Evolutionary conservation across 2,888 invertebrate genomes (phyloP), one percentile per base, ranked within the genome.

Genomic region (Spilosoma lubricipeda): DNA sequence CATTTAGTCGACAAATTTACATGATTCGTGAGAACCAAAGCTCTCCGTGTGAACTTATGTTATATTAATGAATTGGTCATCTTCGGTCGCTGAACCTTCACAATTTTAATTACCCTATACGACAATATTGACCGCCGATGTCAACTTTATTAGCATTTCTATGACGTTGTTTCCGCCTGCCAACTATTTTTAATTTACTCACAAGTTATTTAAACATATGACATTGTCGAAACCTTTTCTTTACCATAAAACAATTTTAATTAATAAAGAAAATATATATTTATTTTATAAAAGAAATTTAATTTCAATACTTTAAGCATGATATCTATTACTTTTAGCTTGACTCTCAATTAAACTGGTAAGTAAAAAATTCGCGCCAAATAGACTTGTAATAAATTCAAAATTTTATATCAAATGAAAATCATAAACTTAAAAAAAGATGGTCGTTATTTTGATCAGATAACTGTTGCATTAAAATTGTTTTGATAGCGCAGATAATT

Each of bases 1-100:
- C 93, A 94, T 94, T 94, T 91, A 92, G 94, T 95, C 94, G 93
- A 95, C 95, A 94, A 94, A 95, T 95, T 95, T 95, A 95, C 94
- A 95, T 95, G 94, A 94, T 93, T 94, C 95, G 95, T 95, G 95
- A 95, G 95, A 95, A 95, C 93, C 93, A 87, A 90, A 90, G 90
- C 88, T 90, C 93, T 90, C 91, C 91, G 94, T 93, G 94, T 94
- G 93, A 94, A 94, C 95, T 94, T 92, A 95, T 95, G 95, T 95
- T 94, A 93, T 94, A 94, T 95, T 95, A 95, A 95, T 95, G 94
- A 95, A 94, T 95, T 94, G 93, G 92, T 93, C 93, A 93, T 91
- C 90, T 91, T 79, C 85, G 92, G 93, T 94, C 92, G 88, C 83
- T 85, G 93, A 94, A 91, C 94, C 91, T 88, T 90, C 91, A 89